Conservation (phyloP, 2,888 invertebrate genomes). For the Dolichomitus sp. region DNA sequence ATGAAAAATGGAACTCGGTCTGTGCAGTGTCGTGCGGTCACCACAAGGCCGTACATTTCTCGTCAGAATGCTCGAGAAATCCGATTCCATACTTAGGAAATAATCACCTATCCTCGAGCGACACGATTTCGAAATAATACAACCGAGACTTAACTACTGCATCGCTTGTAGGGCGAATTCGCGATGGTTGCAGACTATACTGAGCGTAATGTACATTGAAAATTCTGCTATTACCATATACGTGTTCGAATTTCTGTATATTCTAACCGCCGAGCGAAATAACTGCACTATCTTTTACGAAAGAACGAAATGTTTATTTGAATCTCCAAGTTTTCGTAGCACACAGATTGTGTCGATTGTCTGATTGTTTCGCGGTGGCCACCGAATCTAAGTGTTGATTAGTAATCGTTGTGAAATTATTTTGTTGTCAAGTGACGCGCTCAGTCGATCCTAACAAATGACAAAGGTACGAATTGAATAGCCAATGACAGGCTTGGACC, state of each 20-base stretch:
- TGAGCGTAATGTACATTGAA: background rate
- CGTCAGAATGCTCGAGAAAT: conserved; percentile 2
- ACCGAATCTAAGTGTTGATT: no score
- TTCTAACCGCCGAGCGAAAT: no score
- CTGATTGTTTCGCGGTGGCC: no score
- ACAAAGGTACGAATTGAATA: no score
- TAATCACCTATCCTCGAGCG: conserved; percentile 14
- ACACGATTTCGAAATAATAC: conserved; percentile 10
- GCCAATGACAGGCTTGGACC: no score
- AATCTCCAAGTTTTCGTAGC: no score
- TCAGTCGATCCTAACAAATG: no score
- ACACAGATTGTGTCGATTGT: no score
- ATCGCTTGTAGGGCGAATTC: background rate
- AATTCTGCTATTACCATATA: background rate
- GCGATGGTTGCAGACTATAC: background rate
- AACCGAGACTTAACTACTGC: background rate
- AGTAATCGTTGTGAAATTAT: no score
- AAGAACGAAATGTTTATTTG: no score
- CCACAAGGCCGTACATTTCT: conserved; percentile 3
- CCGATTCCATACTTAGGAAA: conserved; percentile 9
- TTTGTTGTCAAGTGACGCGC: no score
- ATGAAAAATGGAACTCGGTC: conserved; percentile 32
- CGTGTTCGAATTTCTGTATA: background rate
- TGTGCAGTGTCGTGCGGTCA: conserved; percentile 1
- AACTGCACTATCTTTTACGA: no score